Conservation (phyloP, 2,113 vertebrate genomes). For the Cepphus grylle region DNA sequence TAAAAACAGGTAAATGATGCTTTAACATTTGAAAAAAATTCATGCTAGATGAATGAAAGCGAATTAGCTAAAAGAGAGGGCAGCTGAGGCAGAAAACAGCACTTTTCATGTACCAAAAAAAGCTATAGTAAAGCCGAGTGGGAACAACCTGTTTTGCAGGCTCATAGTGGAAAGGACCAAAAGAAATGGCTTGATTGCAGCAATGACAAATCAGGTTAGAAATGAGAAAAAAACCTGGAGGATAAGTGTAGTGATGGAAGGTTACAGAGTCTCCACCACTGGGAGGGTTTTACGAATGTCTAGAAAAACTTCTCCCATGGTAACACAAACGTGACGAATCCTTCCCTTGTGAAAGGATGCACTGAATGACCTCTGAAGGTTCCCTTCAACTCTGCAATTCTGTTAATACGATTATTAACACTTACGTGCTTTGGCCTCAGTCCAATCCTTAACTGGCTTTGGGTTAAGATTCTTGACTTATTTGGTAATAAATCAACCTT, state of each 20-base stretch:
- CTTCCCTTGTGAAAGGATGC: background rate
- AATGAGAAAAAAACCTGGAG: background rate
- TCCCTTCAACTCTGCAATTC: background rate
- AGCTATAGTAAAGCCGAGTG: background rate
- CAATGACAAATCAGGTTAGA: background rate
- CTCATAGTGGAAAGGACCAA: background rate
- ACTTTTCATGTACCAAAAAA: background rate
- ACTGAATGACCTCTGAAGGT: background rate
- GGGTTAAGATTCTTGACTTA: background rate
- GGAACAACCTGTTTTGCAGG: background rate
- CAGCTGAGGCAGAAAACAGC: background rate
- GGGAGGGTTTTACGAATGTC: background rate
- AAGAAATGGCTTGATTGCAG: background rate
- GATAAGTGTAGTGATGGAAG: background rate
- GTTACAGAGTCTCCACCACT: background rate
- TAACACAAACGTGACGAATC: background rate
- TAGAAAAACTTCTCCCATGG: background rate
- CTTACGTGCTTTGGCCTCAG: background rate
- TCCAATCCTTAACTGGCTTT: background rate
- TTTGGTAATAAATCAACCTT: background rate
- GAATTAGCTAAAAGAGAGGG: background rate
- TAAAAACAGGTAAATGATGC: background rate
- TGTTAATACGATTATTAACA: background rate
- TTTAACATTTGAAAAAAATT: background rate
- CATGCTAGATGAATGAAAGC: background rate